phyloP scores from a whole-genome alignment of 2,888 invertebrate species.

The Coremacera marginata region DNA sequence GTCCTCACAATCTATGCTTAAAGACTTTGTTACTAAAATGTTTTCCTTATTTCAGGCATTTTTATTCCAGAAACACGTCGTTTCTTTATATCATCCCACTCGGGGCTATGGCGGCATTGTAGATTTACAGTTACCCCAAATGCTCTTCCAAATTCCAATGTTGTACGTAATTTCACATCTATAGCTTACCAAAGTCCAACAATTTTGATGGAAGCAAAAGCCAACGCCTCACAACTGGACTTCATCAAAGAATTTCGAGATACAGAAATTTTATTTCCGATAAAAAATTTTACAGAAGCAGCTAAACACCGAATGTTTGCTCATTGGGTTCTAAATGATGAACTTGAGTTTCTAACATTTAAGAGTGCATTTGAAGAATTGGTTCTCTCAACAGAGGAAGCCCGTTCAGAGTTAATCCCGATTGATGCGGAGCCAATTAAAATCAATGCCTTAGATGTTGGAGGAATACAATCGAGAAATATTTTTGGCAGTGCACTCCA shows the following conservation, averaged over 20 bases:
- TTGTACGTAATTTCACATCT: slow-evolving; percentile 73
- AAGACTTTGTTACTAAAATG: not conserved
- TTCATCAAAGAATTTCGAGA: slow-evolving; percentile 59
- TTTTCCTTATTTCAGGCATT: slow-evolving; percentile 69
- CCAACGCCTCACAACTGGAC: slow-evolving; percentile 57
- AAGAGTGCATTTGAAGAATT: slow-evolving; percentile 61
- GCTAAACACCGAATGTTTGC: slow-evolving; percentile 65
- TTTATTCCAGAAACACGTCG: slow-evolving; percentile 72
- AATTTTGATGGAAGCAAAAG: slow-evolving; percentile 58
- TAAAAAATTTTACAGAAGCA: slow-evolving; percentile 58
- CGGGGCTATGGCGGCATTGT: slow-evolving; percentile 76
- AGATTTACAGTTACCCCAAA: slow-evolving; percentile 65
- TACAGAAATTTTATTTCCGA: slow-evolving; percentile 50
- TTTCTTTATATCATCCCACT: slow-evolving; percentile 77
- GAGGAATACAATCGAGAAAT: slow-evolving; percentile 49
- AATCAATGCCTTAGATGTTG: slow-evolving; percentile 61
- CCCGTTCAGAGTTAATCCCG: slow-evolving; percentile 55
- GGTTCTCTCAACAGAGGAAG: slow-evolving; percentile 55
- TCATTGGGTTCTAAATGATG: slow-evolving; percentile 65
- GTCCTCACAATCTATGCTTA: too few relatives aligned
- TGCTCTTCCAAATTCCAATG: slow-evolving; percentile 71
- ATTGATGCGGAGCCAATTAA: slow-evolving; percentile 55
- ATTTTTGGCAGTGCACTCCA: slow-evolving; percentile 61
- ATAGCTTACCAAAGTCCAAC: slow-evolving; percentile 60
- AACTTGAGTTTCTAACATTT: slow-evolving; percentile 58